Conservation (phyloP, 2,113 vertebrate genomes). For the Hoplias malabaricus region DNA sequence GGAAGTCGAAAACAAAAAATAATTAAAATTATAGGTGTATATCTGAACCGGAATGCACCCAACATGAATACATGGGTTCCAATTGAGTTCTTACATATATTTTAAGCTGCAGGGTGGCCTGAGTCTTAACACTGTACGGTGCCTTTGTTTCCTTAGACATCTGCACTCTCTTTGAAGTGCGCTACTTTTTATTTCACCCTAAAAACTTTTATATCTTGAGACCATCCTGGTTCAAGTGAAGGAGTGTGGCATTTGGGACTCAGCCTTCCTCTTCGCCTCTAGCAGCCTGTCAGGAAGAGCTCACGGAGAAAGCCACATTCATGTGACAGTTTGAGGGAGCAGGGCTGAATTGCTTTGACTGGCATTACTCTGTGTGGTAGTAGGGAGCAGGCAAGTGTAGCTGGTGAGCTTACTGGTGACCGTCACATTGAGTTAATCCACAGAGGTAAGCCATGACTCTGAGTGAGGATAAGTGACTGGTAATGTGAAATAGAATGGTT, state of each 20-base stretch:
- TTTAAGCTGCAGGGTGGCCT: not conserved
- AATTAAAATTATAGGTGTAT: no score
- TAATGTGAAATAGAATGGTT: conserved; percentile 15
- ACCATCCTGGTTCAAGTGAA: conserved; percentile 24
- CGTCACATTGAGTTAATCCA: conserved; percentile 37
- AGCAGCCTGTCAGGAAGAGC: conserved; percentile 39
- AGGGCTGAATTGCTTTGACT: conserved; percentile 43
- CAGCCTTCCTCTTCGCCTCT: conserved; percentile 25
- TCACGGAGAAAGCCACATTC: conserved; percentile 45
- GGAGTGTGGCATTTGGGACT: conserved; percentile 39
- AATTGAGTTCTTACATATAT: not conserved
- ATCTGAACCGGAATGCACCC: not conserved
- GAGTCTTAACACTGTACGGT: not conserved
- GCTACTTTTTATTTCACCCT: conserved; percentile 24
- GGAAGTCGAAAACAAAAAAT: no score
- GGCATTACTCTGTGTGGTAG: conserved; percentile 23
- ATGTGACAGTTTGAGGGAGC: conserved; percentile 46
- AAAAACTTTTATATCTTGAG: conserved; percentile 21
- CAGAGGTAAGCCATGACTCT: conserved; percentile 19
- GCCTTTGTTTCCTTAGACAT: not conserved
- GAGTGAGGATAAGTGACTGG: conserved; percentile 21
- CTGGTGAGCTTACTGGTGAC: conserved; percentile 38
- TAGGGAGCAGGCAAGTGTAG: conserved; percentile 31
- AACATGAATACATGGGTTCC: not conserved
- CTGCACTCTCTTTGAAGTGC: conserved; percentile 25